Evolutionary conservation across 1,140 invertebrate species (phyloP), one percentile per base, ranked within the genome.

Genomic region (Adoxophyes honmai): DNA sequence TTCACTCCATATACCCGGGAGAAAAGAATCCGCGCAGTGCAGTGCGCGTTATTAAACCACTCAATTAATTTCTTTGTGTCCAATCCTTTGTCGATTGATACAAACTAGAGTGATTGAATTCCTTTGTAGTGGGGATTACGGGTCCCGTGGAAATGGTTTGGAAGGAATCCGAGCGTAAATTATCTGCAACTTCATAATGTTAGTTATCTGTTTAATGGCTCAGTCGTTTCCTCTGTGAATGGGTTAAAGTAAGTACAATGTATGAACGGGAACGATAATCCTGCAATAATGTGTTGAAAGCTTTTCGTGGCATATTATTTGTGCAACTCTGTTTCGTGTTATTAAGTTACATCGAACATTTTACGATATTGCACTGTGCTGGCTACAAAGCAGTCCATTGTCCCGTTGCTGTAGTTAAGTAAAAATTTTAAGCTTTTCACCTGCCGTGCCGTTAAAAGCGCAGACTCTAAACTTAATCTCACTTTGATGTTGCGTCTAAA

Each of bases 1-100:
- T 58, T 52, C 55, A 61, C 55, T 39, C 63, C 54, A 62, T 44
- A 66, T 60, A 51, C 16, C 14, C 48, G 14, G 18, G 28, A 59
- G 63, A 69, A 66, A 69, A 63, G 64, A 70, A 62, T 57, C 54
- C 56, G 67, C 62, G 36, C 28, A 39, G n/a, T 55, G 21, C 14
- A 55, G n/a, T 5, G 11, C 44, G 18, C 42, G 37, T 64, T 59
- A 64, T 64, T 36, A 64, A 64, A 59, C 52, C 42, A 54, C 36
- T 56, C 60, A 55, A 54, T 57, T 38, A 15, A 48, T 42, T 18
- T 57, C 53, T 61, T 21, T 61, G 53, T 55, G 34, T 39, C 21
- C 36, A 55, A 18, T 58, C n/a, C 42, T 48, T 48, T 48, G 42
- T 48, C 42, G 42, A 48, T 14, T 48, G 42, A 48, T 48, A 48